Evolutionary conservation across 2,888 invertebrate genomes (phyloP).

Genomic region (Tetragnatha montana): DNA sequence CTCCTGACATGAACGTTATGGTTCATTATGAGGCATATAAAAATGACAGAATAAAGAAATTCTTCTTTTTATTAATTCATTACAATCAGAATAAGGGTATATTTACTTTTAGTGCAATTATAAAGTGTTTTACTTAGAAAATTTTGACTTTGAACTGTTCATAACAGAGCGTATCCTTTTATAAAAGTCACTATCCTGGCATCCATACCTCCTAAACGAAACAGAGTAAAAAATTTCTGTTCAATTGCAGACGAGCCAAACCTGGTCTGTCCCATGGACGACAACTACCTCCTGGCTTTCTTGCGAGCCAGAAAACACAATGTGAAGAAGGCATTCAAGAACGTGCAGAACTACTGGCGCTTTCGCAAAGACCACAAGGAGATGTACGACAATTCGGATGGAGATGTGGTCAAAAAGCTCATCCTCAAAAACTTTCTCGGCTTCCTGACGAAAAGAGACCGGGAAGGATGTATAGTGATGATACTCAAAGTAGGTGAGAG

Average conservation of each 20-base stretch:
- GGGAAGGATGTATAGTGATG: conserved; percentile 34
- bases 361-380: conserved; percentile 44
- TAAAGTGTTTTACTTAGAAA: no score
- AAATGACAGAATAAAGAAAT: no score
- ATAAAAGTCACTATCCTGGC: no score
- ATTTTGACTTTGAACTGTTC: no score
- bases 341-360: conserved; percentile 57
- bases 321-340: conserved; percentile 82
- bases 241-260: conserved; percentile 46
- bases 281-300: conserved; percentile 82
- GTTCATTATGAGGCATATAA: no score
- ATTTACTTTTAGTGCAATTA: no score
- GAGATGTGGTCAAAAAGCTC: background rate
- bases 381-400: conserved; percentile 46
- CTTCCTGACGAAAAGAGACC: conserved; percentile 31
- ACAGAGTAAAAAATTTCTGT: no score
- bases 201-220: no score
- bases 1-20: no score
- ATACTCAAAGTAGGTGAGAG: conserved; percentile 57
- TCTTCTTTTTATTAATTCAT: no score
- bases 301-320: conserved; percentile 87
- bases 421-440: conserved; percentile 42
- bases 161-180: no score
- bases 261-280: conserved; percentile 60
- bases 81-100: no score